These are phyloP conservation scores for Petrocephalus zakoni DNA, from an alignment of 2,113 vertebrate genomes.

Conservation along the genomic window DNA sequence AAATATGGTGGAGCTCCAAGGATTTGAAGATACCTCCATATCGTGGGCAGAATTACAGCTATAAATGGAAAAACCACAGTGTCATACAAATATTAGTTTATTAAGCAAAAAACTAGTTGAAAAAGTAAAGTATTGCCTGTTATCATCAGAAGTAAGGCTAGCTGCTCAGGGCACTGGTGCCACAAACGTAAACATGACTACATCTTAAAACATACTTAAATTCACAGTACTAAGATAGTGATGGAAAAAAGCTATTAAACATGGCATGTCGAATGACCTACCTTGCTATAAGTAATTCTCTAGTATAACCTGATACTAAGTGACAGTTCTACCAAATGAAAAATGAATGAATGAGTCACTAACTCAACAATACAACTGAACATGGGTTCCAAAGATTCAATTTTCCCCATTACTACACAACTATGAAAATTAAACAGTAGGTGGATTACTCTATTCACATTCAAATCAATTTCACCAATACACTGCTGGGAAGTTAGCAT, in stretches of 20 bases:
- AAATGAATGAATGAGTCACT: not conserved
- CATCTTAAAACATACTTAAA: not conserved
- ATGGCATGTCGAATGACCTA: not conserved
- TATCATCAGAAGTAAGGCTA: not conserved
- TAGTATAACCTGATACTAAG: not conserved
- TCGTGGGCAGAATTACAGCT: constrained; percentile 76
- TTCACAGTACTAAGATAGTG: not conserved
- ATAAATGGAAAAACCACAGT: not conserved
- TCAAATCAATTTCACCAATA: not conserved
- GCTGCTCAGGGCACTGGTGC: not conserved
- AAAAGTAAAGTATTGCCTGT: not conserved
- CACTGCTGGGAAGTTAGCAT: not conserved
- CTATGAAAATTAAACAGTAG: not conserved
- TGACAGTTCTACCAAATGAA: not conserved
- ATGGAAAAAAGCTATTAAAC: not conserved
- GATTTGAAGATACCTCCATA: constrained; percentile 73
- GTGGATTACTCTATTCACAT: not conserved
- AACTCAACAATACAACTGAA: not conserved
- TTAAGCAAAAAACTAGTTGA: not conserved
- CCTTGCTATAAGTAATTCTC: not conserved
- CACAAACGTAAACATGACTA: not conserved
- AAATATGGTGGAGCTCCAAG: constrained; percentile 70
- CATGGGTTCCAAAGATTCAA: not conserved
- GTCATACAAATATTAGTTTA: not conserved
- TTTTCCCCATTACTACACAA: not conserved